Conservation (phyloP, 2,797 vertebrate species). For the Bryconaethiops microstoma region DNA sequence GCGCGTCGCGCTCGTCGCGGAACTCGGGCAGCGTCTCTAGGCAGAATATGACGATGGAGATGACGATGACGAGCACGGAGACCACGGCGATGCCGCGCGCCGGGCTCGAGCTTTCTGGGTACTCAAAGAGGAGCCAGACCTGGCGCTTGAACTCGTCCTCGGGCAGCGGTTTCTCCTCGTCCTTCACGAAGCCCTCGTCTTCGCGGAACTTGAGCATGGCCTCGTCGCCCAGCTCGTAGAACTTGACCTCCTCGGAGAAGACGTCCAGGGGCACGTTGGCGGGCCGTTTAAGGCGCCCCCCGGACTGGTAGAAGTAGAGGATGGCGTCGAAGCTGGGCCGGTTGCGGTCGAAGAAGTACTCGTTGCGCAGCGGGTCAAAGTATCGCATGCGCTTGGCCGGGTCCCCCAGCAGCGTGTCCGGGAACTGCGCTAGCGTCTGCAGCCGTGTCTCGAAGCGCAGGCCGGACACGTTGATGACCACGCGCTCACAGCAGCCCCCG, state of each 20-base stretch:
- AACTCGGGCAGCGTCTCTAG: slow-evolving; percentile 98
- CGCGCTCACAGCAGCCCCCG: slow-evolving; percentile 91
- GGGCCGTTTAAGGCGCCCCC: slow-evolving; percentile 93
- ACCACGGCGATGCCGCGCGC: slow-evolving; percentile 97
- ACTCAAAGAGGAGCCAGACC: slow-evolving; percentile 97
- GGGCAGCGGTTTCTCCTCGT: slow-evolving; percentile 91
- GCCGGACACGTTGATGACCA: slow-evolving; percentile 97
- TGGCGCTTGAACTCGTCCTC: slow-evolving; percentile 97
- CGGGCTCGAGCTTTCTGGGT: slow-evolving; percentile 95
- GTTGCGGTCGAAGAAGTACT: slow-evolving; percentile 98
- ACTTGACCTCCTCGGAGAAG: slow-evolving; percentile 97
- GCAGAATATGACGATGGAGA: slow-evolving; percentile 98
- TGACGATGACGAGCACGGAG: slow-evolving; percentile 96
- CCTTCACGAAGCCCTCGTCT: slow-evolving; percentile 97
- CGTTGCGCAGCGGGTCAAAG: slow-evolving; percentile 96
- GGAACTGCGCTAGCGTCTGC: slow-evolving; percentile 95
- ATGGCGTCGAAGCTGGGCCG: slow-evolving; percentile 98
- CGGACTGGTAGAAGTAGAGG: slow-evolving; percentile 97
- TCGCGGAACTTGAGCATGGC: slow-evolving; percentile 96
- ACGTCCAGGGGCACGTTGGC: slow-evolving; percentile 96
- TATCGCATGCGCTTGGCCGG: slow-evolving; percentile 92
- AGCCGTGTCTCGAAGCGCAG: slow-evolving; percentile 96
- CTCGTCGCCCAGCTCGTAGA: slow-evolving; percentile 96
- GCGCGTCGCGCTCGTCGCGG: slow-evolving; percentile 92
- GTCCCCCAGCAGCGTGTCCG: slow-evolving; percentile 93